Base-by-base conservation (phyloP, 2,888 invertebrate genomes). In the Drosophila multiciliata region DNA sequence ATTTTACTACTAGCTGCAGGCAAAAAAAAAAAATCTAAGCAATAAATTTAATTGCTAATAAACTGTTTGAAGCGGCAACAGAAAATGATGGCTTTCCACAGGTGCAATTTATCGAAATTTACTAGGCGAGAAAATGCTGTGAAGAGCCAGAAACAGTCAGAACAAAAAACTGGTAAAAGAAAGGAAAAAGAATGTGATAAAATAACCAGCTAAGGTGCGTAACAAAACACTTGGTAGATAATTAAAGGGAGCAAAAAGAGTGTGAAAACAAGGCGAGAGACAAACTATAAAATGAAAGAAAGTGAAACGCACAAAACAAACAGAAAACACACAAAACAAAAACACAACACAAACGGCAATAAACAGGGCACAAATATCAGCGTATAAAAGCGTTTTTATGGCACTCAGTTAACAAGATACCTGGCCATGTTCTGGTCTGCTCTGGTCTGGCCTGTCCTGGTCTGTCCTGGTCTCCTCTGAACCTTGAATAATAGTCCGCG, bases 261-360 rank as follows among this genome's bases (percentile, higher is more conserved):
- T 65, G 81, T 75, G 83, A 81, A 75, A 80, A 78, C 66, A 78
- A 72, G 82, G 84, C 82, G 74, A 75, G 71, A 84, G 85, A 82
- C 68, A 80, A 86, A 84, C 87, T 87, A 86, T 84, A 84, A 89
- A 87, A 86, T 80, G 77, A 89, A 83, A 66, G 74, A 85, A 73
- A 68, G 52, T 59, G 11, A 67, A 64, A 65, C 65, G 26, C 48
- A 54, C 52, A 53, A 20, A 53, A 36, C 40, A 53, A 61, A 4
- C 40, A 45, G 15, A 45, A 38, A 54, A 70, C 53, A 53, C 48
- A 53, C 57, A 62, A 57, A 23, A 23, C 17, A 23, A 53, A 23
- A 54, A 32, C 57, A 60, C 63, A 52, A 53, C 33, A 55, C 57
- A 64, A 59, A 26, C 32, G 33, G 36, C 57, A 58, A 64, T 54